Percentiles rank a stretch among this genome's conserved stretches.
These are phyloP conservation scores for Anoura caudifer DNA, from an alignment of 2,113 vertebrate genomes.

Conservation along the genomic window DNA sequence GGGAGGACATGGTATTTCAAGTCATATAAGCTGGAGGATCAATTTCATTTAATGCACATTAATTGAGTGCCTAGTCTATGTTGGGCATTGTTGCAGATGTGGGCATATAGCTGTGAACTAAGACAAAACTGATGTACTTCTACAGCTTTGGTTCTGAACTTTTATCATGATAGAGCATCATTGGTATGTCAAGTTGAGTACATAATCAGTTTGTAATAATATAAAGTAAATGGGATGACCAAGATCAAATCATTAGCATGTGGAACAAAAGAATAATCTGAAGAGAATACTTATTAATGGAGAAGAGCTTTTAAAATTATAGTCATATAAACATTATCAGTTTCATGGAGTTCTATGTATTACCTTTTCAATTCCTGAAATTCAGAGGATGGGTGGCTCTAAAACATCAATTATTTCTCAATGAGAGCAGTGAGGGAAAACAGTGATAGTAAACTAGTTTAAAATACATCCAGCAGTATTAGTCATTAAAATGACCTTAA, in stretches of 20 bases:
- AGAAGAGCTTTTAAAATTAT: not conserved
- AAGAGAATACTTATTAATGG: not conserved
- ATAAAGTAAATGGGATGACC: not conserved
- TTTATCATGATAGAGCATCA: not conserved
- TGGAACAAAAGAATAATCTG: not conserved
- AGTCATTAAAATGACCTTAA: not conserved
- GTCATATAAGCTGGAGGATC: not conserved
- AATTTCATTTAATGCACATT: not conserved
- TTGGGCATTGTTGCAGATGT: not conserved
- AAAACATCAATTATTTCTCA: not conserved
- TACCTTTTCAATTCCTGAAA: not conserved
- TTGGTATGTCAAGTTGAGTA: not conserved
- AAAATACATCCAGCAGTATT: not conserved
- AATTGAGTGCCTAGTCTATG: not conserved
- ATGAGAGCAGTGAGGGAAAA: not conserved
- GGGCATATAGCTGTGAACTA: not conserved
- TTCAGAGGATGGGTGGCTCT: not conserved
- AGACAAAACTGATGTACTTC: not conserved
- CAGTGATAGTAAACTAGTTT: not conserved
- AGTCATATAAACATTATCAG: not conserved
- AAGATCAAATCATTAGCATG: constrained; percentile 12
- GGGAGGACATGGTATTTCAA: not conserved
- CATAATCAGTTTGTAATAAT: not conserved
- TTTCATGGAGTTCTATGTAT: not conserved
- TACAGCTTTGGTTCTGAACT: not conserved